These are phyloP conservation scores for Caligus rogercresseyi DNA, from an alignment of 1,140 invertebrate species.

Conservation along the genomic window DNA sequence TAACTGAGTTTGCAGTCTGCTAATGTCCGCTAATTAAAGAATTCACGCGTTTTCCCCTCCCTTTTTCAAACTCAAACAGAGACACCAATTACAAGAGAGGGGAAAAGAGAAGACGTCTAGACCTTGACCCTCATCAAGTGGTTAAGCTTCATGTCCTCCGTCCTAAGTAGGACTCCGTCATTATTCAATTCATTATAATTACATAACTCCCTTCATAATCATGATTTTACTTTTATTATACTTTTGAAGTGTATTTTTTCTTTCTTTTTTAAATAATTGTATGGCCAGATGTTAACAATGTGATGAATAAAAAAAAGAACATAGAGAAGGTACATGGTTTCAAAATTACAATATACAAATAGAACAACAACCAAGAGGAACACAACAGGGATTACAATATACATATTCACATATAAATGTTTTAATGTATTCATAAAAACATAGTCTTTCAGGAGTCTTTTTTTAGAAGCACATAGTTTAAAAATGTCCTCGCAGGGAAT, in stretches of 20 bases:
- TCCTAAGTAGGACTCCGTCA: not conserved
- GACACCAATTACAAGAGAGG: no score
- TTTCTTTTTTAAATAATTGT: not conserved
- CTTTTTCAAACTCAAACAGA: no score
- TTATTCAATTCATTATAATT: not conserved
- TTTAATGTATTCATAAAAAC: not conserved
- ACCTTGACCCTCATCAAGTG: not conserved
- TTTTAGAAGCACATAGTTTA: not conserved
- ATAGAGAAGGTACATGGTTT: no score
- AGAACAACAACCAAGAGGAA: not conserved
- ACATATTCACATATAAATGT: not conserved
- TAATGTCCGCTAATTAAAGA: no score
- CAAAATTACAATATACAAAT: not conserved
- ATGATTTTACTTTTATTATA: not conserved
- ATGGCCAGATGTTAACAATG: not conserved
- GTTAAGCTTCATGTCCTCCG: not conserved
- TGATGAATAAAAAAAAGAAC: not conserved
- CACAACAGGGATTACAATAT: not conserved
- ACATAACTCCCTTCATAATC: not conserved
- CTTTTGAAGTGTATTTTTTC: not conserved
- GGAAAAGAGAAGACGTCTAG: no score
- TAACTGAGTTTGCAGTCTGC: no score
- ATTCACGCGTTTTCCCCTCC: no score
- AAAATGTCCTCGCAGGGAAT: not conserved
- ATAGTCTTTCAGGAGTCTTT: not conserved